Evolutionary conservation across 2,888 invertebrate genomes (phyloP).

Genomic region (Limenitis camilla): DNA sequence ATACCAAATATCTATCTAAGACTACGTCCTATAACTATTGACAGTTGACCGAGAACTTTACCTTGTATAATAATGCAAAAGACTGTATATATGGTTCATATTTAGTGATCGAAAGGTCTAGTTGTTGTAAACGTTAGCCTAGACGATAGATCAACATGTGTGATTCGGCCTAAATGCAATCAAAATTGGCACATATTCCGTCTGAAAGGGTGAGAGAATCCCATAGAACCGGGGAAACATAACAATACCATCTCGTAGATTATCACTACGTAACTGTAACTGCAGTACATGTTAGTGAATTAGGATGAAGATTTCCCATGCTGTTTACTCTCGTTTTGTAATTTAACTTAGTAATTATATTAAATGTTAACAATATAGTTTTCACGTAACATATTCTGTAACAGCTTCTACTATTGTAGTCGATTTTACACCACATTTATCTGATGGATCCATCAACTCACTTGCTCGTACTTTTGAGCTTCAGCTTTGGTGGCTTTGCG

Average conservation of each 20-base stretch:
- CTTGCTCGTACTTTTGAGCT: too few relatives aligned
- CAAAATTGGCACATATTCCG: constrained; percentile 1
- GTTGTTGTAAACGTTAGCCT: too few relatives aligned
- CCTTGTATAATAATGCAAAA: too few relatives aligned
- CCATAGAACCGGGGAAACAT: constrained; percentile 14
- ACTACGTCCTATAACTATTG: too few relatives aligned
- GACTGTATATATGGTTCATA: too few relatives aligned
- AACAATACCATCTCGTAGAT: constrained; percentile 17
- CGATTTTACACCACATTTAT: too few relatives aligned
- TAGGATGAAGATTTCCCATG: constrained; percentile 8
- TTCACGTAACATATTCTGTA: background rate
- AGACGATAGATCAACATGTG: background rate
- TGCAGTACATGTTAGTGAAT: constrained; percentile 2
- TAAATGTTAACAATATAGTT: background rate
- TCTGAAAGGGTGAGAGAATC: constrained; percentile 21
- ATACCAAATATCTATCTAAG: too few relatives aligned
- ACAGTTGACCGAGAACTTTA: too few relatives aligned
- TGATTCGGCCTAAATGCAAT: background rate
- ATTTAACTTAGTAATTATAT: background rate
- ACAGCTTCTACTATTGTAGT: too few relatives aligned
- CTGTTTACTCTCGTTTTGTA: background rate
- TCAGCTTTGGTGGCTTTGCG: too few relatives aligned
- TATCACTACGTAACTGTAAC: constrained; percentile 15
- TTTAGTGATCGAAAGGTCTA: too few relatives aligned
- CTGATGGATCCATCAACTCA: too few relatives aligned